Evolutionary conservation across 2,113 vertebrate genomes (phyloP), one percentile per base, ranked within the genome.

Genomic region (Motacilla tschutschensis): DNA sequence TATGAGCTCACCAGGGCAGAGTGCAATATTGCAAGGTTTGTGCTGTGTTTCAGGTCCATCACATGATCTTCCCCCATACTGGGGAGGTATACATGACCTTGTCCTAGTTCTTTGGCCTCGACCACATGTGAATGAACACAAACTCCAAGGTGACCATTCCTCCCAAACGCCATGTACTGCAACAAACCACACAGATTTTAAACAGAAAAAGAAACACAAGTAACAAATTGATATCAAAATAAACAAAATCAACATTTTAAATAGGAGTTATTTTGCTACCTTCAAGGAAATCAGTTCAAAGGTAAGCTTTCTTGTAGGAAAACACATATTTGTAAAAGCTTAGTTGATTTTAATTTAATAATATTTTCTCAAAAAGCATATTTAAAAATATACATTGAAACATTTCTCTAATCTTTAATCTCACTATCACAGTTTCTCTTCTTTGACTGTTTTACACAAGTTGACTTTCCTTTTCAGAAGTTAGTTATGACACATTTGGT

Each of bases 81-180:
- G 98, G 81, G 99, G 99, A 89, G 99, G 98, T 79, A 98, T 98
- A 94, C 99, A 99, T 51, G 98, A 98, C 96, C 99, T 98, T 85
- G 98, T 99, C 94, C 99, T 98, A 87, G 99, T 99, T 96, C 99
- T 98, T 97, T 99, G 99, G 96, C 99, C 99, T 96, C 99, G 97
- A 95, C 99, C 99, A 96, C 99, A 99, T 62, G 99, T 99, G 97
- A 99, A 99, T 67, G 99, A 99, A 96, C 99, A 99, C 95, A 99
- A 97, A 96, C 99, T 99, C 99, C 99, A 99, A 18, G 99, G 99
- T 93, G 99, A 99, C 99, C 99, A 99, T 92, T 99, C 99, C 94
- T 99, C 99, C 99, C 99, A 99, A 87, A 99, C 98, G 96, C 99
- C 99, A 94, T 99, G 99, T 96, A 99, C 99, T 99, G 99, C 91